Percentiles rank a stretch among this genome's conserved stretches.
phyloP scores from a whole-genome alignment of 2,797 vertebrate species.

The Poecilia velifera region DNA sequence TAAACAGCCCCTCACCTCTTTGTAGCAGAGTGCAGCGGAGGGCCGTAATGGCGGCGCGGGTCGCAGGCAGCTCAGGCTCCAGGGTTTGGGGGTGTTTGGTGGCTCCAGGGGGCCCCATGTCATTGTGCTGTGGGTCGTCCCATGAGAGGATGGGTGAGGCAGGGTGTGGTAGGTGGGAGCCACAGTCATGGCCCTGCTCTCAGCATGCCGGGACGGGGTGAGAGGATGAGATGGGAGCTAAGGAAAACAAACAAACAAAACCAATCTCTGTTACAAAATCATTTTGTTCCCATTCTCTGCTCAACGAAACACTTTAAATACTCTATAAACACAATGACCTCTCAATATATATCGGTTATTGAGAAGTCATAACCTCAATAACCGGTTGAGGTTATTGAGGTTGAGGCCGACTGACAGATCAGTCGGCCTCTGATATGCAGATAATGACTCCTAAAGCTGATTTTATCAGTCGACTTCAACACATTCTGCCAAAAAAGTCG shows the following conservation, averaged over 20 bases:
- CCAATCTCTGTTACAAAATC: not conserved
- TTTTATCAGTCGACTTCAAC: not conserved
- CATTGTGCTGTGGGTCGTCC: slow-evolving; percentile 90
- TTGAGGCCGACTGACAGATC: too few species aligned
- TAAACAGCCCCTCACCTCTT: slow-evolving; percentile 85
- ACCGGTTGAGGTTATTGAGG: too few species aligned
- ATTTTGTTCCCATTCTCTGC: not conserved
- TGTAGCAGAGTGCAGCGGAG: slow-evolving; percentile 96
- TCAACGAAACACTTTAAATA: not conserved
- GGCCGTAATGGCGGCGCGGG: slow-evolving; percentile 93
- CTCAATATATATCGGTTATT: not conserved
- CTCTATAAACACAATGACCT: not conserved
- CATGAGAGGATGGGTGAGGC: slow-evolving; percentile 93
- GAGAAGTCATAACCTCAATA: not conserved
- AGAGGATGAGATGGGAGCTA: slow-evolving; percentile 95
- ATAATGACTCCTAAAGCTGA: not conserved
- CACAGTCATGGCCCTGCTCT: slow-evolving; percentile 89
- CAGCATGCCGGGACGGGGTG: slow-evolving; percentile 93
- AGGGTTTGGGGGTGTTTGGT: slow-evolving; percentile 96
- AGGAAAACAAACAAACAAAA: slow-evolving; percentile 12
- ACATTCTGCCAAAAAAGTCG: not conserved
- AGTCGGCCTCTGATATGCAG: not conserved
- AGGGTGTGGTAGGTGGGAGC: slow-evolving; percentile 96
- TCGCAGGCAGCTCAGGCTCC: slow-evolving; percentile 97
- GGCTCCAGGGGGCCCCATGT: slow-evolving; percentile 98